These are phyloP conservation scores for Gallirallus australis DNA, from an alignment of 2,797 vertebrate genomes.

Conservation along the genomic window DNA sequence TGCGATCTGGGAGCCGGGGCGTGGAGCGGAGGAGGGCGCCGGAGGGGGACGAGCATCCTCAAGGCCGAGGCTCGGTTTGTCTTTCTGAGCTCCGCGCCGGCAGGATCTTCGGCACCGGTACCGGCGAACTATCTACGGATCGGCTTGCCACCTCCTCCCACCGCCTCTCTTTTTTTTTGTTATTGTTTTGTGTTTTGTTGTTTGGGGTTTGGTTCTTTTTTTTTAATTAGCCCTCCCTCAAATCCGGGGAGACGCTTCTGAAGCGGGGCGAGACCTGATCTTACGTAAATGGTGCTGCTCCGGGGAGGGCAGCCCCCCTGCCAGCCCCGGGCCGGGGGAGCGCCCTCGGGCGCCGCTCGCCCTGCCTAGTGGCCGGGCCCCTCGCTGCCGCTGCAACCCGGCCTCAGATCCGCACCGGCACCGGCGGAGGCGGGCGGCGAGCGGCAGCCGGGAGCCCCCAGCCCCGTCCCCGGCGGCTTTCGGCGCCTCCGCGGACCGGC, in stretches of 20 bases:
- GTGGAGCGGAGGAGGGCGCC: slow-evolving; percentile 3
- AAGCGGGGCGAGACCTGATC: neutral
- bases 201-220: too few species aligned
- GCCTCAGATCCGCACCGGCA: neutral
- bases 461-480: neutral
- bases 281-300: slow-evolving; percentile 11
- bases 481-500: neutral
- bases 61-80: neutral
- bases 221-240: neutral
- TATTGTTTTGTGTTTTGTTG: neutral
- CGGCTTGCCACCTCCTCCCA: neutral
- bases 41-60: neutral
- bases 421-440: neutral
- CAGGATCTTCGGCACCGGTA: neutral
- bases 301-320: neutral
- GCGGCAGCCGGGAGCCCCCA: neutral
- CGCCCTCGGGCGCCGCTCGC: neutral
- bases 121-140: neutral
- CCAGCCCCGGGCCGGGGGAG: neutral
- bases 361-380: neutral
- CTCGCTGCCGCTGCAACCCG: neutral
- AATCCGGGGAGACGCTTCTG: neutral
- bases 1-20: slow-evolving; percentile 51
- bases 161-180: neutral
- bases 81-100: neutral